phyloP scores from a whole-genome alignment of 1,140 invertebrate genomes.

The Bombyx mandarina region DNA sequence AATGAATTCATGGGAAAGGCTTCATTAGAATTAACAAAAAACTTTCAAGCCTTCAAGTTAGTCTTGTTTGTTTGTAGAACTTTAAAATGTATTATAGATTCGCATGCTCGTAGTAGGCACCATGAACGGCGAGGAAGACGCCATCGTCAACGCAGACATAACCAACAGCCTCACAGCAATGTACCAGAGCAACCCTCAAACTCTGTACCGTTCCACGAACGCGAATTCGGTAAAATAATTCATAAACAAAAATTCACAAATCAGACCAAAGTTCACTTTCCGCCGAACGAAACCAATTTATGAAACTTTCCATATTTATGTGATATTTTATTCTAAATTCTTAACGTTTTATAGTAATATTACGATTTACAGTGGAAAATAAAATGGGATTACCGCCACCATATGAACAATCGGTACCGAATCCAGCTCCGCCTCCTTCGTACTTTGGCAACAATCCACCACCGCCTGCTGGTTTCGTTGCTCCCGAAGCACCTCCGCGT shows the following conservation, averaged over 20 bases:
- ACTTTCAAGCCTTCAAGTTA: no score
- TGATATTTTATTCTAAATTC: no score
- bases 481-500: constrained; percentile 25
- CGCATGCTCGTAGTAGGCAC: background rate
- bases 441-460: constrained; percentile 51
- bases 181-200: background rate
- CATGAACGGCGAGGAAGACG: background rate
- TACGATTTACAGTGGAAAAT: constrained; percentile 52
- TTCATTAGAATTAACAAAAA: no score
- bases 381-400: constrained; percentile 60
- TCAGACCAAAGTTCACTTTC: no score
- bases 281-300: no score
- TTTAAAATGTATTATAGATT: background rate
- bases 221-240: no score
- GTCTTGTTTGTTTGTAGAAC: background rate
- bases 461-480: constrained; percentile 26
- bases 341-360: constrained; percentile 4
- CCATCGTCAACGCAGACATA: background rate
- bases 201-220: background rate
- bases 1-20: no score
- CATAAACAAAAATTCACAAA: no score
- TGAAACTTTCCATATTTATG: no score
- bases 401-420: constrained; percentile 40
- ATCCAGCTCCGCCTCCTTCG: constrained; percentile 50
- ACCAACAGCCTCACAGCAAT: background rate